Percentiles rank a stretch among this genome's conserved stretches.
These are phyloP conservation scores for Meda fulgida DNA, from an alignment of 2,797 vertebrate genomes.

Conservation along the genomic window DNA sequence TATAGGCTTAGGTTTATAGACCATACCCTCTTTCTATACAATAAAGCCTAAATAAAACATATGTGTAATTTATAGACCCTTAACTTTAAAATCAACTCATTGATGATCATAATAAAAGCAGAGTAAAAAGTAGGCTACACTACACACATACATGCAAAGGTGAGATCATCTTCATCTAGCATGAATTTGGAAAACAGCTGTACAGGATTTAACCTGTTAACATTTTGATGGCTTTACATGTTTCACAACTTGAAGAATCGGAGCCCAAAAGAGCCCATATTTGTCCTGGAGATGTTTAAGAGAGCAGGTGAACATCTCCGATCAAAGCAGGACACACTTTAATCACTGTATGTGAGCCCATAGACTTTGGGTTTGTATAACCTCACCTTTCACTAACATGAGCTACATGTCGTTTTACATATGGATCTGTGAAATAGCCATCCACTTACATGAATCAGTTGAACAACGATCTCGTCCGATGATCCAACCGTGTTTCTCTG, in stretches of 20 bases:
- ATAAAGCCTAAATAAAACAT: background rate
- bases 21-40: background rate
- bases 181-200: slow-evolving; percentile 1
- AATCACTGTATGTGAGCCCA: slow-evolving; percentile 16
- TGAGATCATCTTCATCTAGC: slow-evolving; percentile 16
- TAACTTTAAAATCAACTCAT: background rate
- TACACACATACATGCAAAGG: slow-evolving; percentile 1
- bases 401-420: slow-evolving; percentile 26
- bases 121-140: slow-evolving; percentile 5
- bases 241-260: background rate
- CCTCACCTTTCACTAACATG: slow-evolving; percentile 29
- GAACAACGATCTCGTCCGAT: slow-evolving; percentile 56
- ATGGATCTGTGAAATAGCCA: background rate
- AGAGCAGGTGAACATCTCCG: slow-evolving; percentile 38
- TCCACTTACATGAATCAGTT: slow-evolving; percentile 66
- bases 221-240: background rate
- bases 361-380: slow-evolving; percentile 24
- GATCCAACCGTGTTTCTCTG: slow-evolving; percentile 64
- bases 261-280: background rate
- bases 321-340: slow-evolving; percentile 20
- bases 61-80: background rate
- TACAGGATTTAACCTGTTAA: slow-evolving; percentile 20
- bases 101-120: background rate
- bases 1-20: background rate
- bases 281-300: background rate